These are phyloP conservation scores for Stigmatopora argus DNA, from an alignment of 2,113 vertebrate species.

Conservation along the genomic window DNA sequence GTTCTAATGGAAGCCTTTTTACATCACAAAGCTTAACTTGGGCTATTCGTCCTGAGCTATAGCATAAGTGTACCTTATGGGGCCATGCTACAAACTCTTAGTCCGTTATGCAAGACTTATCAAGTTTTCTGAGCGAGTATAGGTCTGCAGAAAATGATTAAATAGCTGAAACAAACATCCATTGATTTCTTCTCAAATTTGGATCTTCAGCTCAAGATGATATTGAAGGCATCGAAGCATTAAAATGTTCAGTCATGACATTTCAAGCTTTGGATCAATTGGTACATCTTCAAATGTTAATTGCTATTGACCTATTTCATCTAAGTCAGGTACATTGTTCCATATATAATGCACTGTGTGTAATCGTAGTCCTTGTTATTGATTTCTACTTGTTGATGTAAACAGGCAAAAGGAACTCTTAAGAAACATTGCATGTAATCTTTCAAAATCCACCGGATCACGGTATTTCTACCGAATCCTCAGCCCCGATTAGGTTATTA, in stretches of 20 bases:
- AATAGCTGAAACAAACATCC: slow-evolving; percentile 37
- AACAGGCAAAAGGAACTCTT: not conserved
- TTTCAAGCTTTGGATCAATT: slow-evolving; percentile 31
- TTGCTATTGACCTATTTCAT: slow-evolving; percentile 56
- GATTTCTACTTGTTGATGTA: slow-evolving; percentile 6
- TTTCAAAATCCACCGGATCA: not conserved
- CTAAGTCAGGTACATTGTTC: slow-evolving; percentile 33
- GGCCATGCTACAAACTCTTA: not conserved
- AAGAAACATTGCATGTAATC: not conserved
- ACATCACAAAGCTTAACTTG: slow-evolving; percentile 42
- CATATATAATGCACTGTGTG: not conserved
- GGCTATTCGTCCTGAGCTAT: slow-evolving; percentile 1
- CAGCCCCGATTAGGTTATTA: too few relatives aligned
- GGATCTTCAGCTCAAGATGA: slow-evolving; percentile 24
- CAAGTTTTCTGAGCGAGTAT: slow-evolving; percentile 15
- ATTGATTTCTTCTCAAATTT: slow-evolving; percentile 41
- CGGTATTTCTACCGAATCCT: too few relatives aligned
- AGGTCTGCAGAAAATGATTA: slow-evolving; percentile 25
- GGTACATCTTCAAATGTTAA: slow-evolving; percentile 53
- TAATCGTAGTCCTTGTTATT: slow-evolving; percentile 17
- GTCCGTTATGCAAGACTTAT: slow-evolving; percentile 4
- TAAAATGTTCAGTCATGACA: slow-evolving; percentile 33
- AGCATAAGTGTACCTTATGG: slow-evolving; percentile 16
- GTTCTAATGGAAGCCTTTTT: slow-evolving; percentile 49
- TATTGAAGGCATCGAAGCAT: slow-evolving; percentile 40